Conservation (phyloP, 1,140 invertebrate species). For the Rhizoglyphus robini region DNA sequence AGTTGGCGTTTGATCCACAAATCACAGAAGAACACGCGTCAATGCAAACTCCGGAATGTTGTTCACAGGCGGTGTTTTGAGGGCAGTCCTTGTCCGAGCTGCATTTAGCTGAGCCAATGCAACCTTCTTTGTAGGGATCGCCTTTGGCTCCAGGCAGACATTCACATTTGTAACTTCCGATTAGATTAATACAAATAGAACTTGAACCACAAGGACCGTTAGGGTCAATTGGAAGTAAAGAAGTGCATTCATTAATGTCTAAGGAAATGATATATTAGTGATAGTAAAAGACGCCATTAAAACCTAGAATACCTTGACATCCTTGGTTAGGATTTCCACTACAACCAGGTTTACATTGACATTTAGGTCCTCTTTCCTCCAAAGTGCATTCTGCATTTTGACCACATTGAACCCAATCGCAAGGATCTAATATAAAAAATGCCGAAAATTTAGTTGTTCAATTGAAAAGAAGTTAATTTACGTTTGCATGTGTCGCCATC, state of each 20-base stretch:
- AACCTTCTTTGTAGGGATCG: slow-evolving; percentile 53
- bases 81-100: slow-evolving; percentile 58
- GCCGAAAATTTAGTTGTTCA: neutral
- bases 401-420: slow-evolving; percentile 58
- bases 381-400: slow-evolving; percentile 62
- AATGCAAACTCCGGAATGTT: slow-evolving; percentile 39
- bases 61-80: slow-evolving; percentile 56
- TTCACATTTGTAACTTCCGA: slow-evolving; percentile 50
- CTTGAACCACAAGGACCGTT: slow-evolving; percentile 58
- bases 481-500: slow-evolving; percentile 28
- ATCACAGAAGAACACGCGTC: slow-evolving; percentile 56
- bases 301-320: slow-evolving; percentile 25
- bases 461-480: slow-evolving; percentile 22
- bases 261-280: slow-evolving; percentile 24
- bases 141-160: slow-evolving; percentile 28
- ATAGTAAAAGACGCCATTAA: slow-evolving; percentile 3
- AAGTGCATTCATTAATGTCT: slow-evolving; percentile 62
- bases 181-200: slow-evolving; percentile 67
- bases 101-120: slow-evolving; percentile 44
- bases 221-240: slow-evolving; percentile 33
- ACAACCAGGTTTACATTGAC: slow-evolving; percentile 63
- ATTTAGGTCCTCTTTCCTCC: slow-evolving; percentile 71
- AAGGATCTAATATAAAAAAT: slow-evolving; percentile 45
- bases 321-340: slow-evolving; percentile 28
- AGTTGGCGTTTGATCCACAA: slow-evolving; percentile 69